Evolutionary conservation across 2,113 vertebrate genomes (phyloP), one percentile per base, ranked within the genome.

Genomic region (Syrrhaptes paradoxus): DNA sequence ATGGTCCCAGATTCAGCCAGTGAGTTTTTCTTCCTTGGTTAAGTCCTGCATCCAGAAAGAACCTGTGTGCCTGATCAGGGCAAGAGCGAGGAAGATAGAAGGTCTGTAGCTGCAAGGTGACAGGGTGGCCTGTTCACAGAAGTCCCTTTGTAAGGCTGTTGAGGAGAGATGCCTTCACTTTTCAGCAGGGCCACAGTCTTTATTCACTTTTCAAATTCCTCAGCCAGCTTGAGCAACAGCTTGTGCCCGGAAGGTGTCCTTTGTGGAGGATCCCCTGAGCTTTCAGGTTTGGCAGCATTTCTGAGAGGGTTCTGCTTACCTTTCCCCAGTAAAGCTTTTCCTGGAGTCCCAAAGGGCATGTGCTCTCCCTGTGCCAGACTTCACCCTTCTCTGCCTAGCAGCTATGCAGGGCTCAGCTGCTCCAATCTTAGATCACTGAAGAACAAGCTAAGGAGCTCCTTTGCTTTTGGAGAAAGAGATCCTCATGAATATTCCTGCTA

Each of bases 271-370:
- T 45, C 51, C 43, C 26, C 75, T 15, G 26, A 41, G 55, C 71
- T 91, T 88, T 95, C 95, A 93, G 90, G 95, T 95, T 93, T 84
- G 88, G 45, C 90, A 90, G 83, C 95, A 92, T 94, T 96, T 94
- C 79, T 89, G 88, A 45, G n/a, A 48, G 45, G 7, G 61, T 15
- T 85, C 80, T 92, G 48, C 76, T 67, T 51, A 46, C 67, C 58
- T 95, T 86, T 77, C 18, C 51, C 52, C 73, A 25, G 4, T 4
- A 70, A 66, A 83, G 21, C 67, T 73, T 72, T 85, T 36, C 18
- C 71, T 2, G 1, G 20, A 81, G 41, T 36, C 80, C 95, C 70
- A 43, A 9, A 49, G 55, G 67, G 32, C 34, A 70, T 5, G 18
- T 19, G 46, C 29, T 79, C 20, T 29, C 38, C 25, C 17, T 52